phyloP scores from a whole-genome alignment of 2,113 vertebrate species.

The Addax nasomaculatus region DNA sequence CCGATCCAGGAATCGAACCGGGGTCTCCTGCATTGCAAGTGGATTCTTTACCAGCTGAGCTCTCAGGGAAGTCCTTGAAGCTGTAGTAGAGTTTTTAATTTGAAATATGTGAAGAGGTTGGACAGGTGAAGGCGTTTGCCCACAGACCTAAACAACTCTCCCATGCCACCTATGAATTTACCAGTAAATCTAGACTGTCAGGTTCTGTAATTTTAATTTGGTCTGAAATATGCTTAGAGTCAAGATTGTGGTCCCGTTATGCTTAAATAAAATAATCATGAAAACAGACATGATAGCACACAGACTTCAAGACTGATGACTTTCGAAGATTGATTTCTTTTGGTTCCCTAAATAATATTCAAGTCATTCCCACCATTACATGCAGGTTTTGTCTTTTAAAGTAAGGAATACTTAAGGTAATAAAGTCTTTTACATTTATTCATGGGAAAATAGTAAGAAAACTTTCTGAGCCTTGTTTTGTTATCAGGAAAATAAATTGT shows the following conservation, averaged over 20 bases:
- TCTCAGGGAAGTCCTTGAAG: background rate
- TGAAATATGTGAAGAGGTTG: background rate
- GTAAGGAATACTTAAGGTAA: background rate
- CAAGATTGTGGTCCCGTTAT: background rate
- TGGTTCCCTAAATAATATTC: background rate
- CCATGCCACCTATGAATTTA: background rate
- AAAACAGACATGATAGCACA: background rate
- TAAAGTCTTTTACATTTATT: background rate
- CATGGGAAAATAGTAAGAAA: background rate
- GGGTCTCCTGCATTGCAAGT: background rate
- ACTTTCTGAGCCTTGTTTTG: background rate
- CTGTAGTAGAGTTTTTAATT: background rate
- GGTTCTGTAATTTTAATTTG: background rate
- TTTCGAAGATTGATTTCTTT: background rate
- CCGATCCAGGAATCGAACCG: fast-evolving
- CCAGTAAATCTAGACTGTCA: background rate
- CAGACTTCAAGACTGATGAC: background rate
- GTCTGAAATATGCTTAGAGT: background rate
- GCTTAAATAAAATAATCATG: fast-evolving
- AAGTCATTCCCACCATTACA: background rate
- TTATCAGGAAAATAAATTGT: background rate
- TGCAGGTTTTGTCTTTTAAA: background rate
- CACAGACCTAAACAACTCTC: background rate
- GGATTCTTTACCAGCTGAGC: background rate
- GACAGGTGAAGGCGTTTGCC: background rate